Evolutionary conservation across 2,888 invertebrate genomes (phyloP).

Genomic region (Drosophila lutescens): DNA sequence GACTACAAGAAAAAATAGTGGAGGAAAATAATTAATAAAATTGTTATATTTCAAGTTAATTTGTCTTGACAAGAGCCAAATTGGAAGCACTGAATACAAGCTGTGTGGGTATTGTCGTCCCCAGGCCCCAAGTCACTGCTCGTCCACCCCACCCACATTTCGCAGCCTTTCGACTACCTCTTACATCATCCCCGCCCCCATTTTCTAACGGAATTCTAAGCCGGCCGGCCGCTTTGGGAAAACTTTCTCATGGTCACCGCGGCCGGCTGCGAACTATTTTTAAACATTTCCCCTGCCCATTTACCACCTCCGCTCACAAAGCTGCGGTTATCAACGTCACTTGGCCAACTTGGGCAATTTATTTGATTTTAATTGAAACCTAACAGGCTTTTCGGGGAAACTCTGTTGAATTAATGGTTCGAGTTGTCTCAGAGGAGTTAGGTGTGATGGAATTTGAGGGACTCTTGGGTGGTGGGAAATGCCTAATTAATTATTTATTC

Average conservation of each 20-base stretch:
- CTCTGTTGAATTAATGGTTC: constrained; percentile 8
- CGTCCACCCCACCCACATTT: background rate
- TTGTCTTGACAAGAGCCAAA: background rate
- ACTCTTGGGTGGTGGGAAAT: background rate
- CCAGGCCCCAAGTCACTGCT: constrained; percentile 17
- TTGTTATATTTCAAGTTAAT: background rate
- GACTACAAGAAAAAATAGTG: no score
- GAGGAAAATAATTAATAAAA: no score
- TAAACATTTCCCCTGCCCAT: constrained; percentile 14
- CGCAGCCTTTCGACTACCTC: background rate
- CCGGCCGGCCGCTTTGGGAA: constrained; percentile 30
- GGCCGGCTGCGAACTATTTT: constrained; percentile 34
- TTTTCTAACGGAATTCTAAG: constrained; percentile 32
- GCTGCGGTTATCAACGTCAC: constrained; percentile 25
- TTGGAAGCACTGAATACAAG: background rate
- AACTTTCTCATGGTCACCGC: constrained; percentile 30
- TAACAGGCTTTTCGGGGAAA: constrained; percentile 8
- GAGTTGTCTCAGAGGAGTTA: background rate
- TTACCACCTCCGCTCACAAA: constrained; percentile 14
- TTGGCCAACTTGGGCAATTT: constrained; percentile 41
- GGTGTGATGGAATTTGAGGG: constrained; percentile 7
- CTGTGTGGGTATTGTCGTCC: constrained; percentile 35
- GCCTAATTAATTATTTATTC: constrained; percentile 5
- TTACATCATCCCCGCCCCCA: constrained; percentile 10
- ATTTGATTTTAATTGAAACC: constrained; percentile 55